phyloP scores from a whole-genome alignment of 2,888 invertebrate species.

The Molanna angustata region DNA sequence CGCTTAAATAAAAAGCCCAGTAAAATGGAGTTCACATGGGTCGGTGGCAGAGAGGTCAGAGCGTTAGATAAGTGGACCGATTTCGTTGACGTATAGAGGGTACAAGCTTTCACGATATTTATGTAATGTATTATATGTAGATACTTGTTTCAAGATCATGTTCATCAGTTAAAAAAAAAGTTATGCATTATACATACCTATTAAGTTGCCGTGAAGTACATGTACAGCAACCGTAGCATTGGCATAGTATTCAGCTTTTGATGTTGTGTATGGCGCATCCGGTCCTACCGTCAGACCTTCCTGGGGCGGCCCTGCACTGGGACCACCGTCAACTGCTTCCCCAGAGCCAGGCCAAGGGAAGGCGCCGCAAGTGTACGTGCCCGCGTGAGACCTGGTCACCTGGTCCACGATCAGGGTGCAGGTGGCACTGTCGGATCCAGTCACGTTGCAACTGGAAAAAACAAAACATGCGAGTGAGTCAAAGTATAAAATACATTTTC shows the following conservation, averaged over 20 bases:
- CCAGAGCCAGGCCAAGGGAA: conserved; percentile 22
- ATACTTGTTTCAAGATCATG: no score
- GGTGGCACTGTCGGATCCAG: conserved; percentile 41
- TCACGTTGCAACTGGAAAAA: conserved; percentile 52
- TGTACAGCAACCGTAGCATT: conserved; percentile 58
- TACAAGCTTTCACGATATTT: no score
- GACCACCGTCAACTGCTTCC: conserved; percentile 35
- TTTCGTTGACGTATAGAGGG: no score
- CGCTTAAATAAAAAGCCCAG: no score
- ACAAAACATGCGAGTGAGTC: no score
- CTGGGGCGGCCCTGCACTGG: conserved; percentile 10
- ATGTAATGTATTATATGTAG: no score
- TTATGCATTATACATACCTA: conserved; percentile 17
- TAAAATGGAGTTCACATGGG: no score
- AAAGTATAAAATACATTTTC: no score
- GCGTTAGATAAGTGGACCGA: no score
- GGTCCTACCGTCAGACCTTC: conserved; percentile 10
- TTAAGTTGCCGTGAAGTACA: conserved; percentile 57
- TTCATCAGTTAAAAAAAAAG: not conserved
- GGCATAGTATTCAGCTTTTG: conserved; percentile 44
- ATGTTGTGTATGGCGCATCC: conserved; percentile 38
- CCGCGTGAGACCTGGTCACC: conserved; percentile 56
- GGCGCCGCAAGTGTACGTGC: conserved; percentile 59
- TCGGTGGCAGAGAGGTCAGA: no score
- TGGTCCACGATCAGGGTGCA: conserved; percentile 54